Evolutionary conservation across 2,797 vertebrate species (phyloP).

Genomic region (Coendou prehensilis): DNA sequence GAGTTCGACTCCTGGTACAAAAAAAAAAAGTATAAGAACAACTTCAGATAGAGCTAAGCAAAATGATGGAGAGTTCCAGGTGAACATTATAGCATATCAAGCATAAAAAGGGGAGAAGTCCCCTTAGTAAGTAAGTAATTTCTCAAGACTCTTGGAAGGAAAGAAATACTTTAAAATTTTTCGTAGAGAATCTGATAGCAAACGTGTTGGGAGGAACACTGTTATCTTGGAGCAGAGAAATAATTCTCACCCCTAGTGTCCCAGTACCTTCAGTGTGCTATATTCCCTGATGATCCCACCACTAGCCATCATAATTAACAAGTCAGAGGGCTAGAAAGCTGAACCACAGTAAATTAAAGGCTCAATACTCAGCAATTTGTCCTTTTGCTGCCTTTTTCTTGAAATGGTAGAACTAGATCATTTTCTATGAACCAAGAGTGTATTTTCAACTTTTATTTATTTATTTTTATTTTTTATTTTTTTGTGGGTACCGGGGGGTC

Average conservation of each 20-base stretch:
- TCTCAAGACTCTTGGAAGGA: slow-evolving; percentile 28
- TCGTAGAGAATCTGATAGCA: neutral
- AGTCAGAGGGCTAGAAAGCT: slow-evolving; percentile 49
- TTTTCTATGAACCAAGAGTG: slow-evolving; percentile 45
- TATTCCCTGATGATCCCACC: slow-evolving; percentile 16
- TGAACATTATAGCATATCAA: neutral
- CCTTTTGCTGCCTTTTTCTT: slow-evolving; percentile 64
- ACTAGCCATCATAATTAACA: slow-evolving; percentile 55
- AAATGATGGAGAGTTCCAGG: neutral
- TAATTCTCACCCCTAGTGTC: neutral
- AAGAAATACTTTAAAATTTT: slow-evolving; percentile 27
- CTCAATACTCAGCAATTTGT: slow-evolving; percentile 71
- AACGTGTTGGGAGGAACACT: neutral
- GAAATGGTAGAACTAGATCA: slow-evolving; percentile 61
- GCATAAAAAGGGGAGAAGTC: neutral
- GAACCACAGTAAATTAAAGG: slow-evolving; percentile 68
- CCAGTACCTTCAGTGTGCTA: neutral
- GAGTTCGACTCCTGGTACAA: no score
- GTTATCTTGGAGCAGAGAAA: slow-evolving; percentile 6
- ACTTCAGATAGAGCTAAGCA: slow-evolving; percentile 17
- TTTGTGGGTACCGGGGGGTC: no score
- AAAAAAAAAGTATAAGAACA: neutral
- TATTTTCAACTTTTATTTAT: neutral
- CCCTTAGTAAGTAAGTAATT: neutral
- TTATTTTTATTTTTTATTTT: no score